Base-by-base conservation (phyloP, 2,113 vertebrate genomes). In the Notiomystis cincta region DNA sequence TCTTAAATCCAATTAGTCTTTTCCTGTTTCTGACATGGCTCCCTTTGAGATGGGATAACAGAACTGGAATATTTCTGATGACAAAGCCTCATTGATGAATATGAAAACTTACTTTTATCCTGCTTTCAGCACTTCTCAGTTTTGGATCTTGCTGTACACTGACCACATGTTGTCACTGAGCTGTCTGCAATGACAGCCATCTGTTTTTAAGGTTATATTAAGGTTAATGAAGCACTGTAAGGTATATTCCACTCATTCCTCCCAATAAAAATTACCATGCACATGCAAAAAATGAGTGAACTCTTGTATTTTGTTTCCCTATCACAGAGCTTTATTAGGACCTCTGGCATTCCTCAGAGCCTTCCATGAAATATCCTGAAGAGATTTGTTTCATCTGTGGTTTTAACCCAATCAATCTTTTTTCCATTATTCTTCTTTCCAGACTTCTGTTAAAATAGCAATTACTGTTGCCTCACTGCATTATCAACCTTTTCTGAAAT, bases 1-100 rank as follows among this genome's bases (percentile, higher is more conserved):
- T 93, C 82, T 94, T 90, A 88, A 94, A 96, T 93, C 93, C 90
- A 94, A 90, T 96, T 96, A 95, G 92, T 53, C 51, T 83, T 88
- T 95, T 97, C 93, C 93, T 96, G 93, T 94, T 92, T 86, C 79
- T 96, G 90, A 82, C 90, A 61, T 76, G 56, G 64, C 64, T 95
- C 53, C 40, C 33, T 95, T 94, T 83, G 85, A 95, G 92, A 86
- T 78, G 56, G 82, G 82, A 78, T 81, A 90, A 83, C 35, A 3
- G 6, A 71, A 73, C 50, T 50, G 62, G 54, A 94, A 80, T 93
- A 73, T 80, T 94, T 58, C 85, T 38, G 7, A 51, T 93, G 80
- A 51, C 76, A 93, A 86, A 77, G 38, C 44, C 60, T 70, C 11
- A 5, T 42, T 90, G 88, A 90, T 80, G 47, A 88, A 83, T 81